Evolutionary conservation across 2,797 vertebrate species (phyloP), one percentile per base, ranked within the genome.

Genomic region (Lateolabrax maculatus): DNA sequence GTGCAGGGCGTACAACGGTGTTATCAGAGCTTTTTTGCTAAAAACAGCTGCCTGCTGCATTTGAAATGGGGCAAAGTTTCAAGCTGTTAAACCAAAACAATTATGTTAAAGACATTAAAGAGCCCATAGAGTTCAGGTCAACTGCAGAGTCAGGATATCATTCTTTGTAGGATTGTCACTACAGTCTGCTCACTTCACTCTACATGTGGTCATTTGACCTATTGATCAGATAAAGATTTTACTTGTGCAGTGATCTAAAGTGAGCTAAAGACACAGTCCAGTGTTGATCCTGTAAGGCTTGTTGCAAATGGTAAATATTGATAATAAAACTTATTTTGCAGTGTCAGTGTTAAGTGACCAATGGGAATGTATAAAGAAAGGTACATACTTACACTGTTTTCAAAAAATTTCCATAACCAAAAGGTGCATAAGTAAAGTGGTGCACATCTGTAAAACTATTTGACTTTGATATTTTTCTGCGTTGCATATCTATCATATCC

Each of bases 401-500:
- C 3, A n/a, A n/a, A n/a, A n/a, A n/a, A n/a, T n/a, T n/a, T n/a
- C n/a, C n/a, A n/a, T n/a, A n/a, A n/a, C n/a, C n/a, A n/a, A 55
- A 51, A 41, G 18, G 5, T 21, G 9, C 23, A 19, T 34, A 3
- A 27, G 6, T 36, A 9, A 67, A 52, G 5, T 52, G 19, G 8
- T 60, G 18, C 31, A 48, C 58, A 69, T 64, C 58, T 64, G 29
- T 3, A 15, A 51, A 6, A 58, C 12, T 21, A 29, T 41, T 25
- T 6, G 8, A 37, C 5, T 48, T 9, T 51, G 8, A 51, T 53
- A 25, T 49, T 70, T 57, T 27, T 61, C 29, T 68, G 18, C 10
- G 18, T 13, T 69, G 56, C 25, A 52, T 25, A 65, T 60, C 34
- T 60, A 23, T 79, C 31, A 53, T 46, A 43, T 56, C n/a, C n/a